Percentiles rank a stretch among this genome's conserved stretches.
Evolutionary conservation across 2,113 vertebrate genomes (phyloP).

Genomic region (Hoplias malabaricus): DNA sequence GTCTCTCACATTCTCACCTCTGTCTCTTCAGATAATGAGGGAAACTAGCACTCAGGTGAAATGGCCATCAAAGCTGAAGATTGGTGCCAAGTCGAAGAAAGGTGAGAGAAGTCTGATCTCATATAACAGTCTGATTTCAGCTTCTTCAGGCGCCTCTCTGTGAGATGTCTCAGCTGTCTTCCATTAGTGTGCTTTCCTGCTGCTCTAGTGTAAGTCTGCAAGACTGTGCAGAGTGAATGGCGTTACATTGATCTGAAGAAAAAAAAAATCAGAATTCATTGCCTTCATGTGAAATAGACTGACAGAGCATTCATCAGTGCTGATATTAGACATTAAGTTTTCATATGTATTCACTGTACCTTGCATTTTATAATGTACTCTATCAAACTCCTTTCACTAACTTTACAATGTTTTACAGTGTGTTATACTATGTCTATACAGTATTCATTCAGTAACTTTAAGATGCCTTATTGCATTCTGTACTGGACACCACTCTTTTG

Average conservation of each 20-base stretch:
- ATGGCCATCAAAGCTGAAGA: slow-evolving; percentile 82
- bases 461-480: no score
- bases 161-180: not conserved
- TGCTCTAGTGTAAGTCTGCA: not conserved
- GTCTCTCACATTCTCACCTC: slow-evolving; percentile 30
- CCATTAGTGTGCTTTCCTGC: not conserved
- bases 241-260: not conserved
- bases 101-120: slow-evolving; percentile 57
- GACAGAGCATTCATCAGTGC: no score
- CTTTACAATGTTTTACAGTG: no score
- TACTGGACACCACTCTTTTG: no score
- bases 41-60: slow-evolving; percentile 81
- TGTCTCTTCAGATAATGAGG: slow-evolving; percentile 72
- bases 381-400: no score
- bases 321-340: no score
- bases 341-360: no score
- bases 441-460: no score
- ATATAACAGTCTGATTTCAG: not conserved
- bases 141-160: not conserved
- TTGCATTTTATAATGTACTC: no score
- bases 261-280: not conserved
- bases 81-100: slow-evolving; percentile 82
- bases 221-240: not conserved
- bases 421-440: no score
- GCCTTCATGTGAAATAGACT: no score